These are phyloP conservation scores for Tyria jacobaeae DNA, from an alignment of 2,888 invertebrate species.

Conservation along the genomic window DNA sequence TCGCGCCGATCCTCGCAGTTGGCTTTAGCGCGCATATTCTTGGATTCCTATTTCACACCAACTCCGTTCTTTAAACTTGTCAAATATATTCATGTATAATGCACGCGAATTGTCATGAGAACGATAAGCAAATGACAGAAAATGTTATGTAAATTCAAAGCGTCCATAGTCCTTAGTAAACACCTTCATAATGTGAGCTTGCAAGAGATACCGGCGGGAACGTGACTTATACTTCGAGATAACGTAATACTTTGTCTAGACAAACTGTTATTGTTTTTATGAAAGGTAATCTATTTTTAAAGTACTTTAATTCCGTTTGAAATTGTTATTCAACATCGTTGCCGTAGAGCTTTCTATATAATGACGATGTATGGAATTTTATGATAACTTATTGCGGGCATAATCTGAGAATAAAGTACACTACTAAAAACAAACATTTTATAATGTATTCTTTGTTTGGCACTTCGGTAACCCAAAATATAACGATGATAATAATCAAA, in stretches of 20 bases:
- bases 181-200: constrained; percentile 73
- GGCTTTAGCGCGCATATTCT: constrained; percentile 66
- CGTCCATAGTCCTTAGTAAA: constrained; percentile 78
- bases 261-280: constrained; percentile 62
- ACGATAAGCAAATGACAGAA: constrained; percentile 85
- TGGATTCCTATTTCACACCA: constrained; percentile 69
- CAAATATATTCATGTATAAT: constrained; percentile 83
- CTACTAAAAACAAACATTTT: too few species aligned
- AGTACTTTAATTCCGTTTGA: constrained; percentile 3
- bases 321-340: constrained; percentile 1
- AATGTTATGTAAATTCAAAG: constrained; percentile 84
- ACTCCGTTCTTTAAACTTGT: constrained; percentile 76
- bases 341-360: neutral
- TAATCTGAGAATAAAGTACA: too few species aligned
- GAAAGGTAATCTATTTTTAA: constrained; percentile 23
- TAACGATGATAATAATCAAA: too few species aligned
- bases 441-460: too few species aligned
- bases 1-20: constrained; percentile 42
- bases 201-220: constrained; percentile 70
- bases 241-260: constrained; percentile 70
- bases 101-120: constrained; percentile 81
- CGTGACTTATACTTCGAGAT: constrained; percentile 76
- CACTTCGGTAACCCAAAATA: too few species aligned
- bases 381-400: too few species aligned
- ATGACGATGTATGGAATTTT: neutral